A percentile compares a stretch with the other conserved stretches of the same genome.
Conservation (phyloP, 2,888 invertebrate species). For the Ellobium chinense region DNA sequence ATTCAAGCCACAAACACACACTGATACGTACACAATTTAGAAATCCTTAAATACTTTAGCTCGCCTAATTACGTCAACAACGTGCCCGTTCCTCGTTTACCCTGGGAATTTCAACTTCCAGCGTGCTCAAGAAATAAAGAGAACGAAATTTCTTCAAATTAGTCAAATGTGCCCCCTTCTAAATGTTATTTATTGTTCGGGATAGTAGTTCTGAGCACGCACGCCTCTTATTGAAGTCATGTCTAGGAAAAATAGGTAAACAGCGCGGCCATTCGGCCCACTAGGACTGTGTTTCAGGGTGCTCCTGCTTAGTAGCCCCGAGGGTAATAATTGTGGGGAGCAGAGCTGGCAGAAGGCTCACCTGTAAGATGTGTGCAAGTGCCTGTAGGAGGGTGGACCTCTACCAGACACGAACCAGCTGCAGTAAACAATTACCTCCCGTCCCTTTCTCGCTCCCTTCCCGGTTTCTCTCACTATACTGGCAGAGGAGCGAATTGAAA, state of each 20-base stretch:
- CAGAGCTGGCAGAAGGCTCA: slow-evolving; percentile 25
- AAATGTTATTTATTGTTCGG: slow-evolving; percentile 16
- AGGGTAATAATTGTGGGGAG: slow-evolving; percentile 21
- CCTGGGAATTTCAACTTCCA: too few species aligned
- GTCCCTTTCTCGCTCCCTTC: too few species aligned
- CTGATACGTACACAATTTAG: too few species aligned
- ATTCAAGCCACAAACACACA: too few species aligned
- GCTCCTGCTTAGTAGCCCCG: slow-evolving; percentile 9
- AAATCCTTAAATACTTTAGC: too few species aligned
- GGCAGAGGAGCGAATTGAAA: not conserved
- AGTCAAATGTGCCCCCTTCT: not conserved
- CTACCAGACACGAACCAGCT: slow-evolving; percentile 32
- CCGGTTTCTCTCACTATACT: not conserved
- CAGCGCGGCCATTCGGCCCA: slow-evolving; percentile 20
- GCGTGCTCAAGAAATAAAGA: too few species aligned
- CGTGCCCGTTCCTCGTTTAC: too few species aligned
- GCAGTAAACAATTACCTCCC: slow-evolving; percentile 24
- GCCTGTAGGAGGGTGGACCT: not conserved
- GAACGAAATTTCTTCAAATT: too few species aligned
- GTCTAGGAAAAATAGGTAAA: slow-evolving; percentile 11
- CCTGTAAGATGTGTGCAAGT: slow-evolving; percentile 38
- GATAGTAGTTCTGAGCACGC: not conserved
- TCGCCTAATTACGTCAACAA: too few species aligned
- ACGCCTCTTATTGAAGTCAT: slow-evolving; percentile 24
- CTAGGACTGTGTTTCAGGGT: not conserved